Conservation (phyloP, 2,888 invertebrate species). For the Chrysomela aeneicollis region DNA sequence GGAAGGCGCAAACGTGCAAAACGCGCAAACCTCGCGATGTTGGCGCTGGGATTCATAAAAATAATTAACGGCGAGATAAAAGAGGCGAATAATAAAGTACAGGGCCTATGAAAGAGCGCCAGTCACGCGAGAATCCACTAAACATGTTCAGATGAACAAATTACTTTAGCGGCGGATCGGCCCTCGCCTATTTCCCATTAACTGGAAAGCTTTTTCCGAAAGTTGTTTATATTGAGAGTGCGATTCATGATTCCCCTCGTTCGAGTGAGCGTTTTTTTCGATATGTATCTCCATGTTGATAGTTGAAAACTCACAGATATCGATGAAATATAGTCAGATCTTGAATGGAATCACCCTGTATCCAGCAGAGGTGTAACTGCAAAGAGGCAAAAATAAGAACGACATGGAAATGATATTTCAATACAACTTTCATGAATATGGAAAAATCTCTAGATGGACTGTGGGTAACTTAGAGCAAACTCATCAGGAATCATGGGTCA, state of each 20-base stretch:
- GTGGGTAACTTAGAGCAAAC: no score
- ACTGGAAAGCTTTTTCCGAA: conserved; percentile 60
- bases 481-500: no score
- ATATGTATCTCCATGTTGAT: not conserved
- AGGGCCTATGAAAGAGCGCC: conserved; percentile 54
- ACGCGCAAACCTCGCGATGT: conserved; percentile 28
- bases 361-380: no score
- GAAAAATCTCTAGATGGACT: no score
- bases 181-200: conserved; percentile 61
- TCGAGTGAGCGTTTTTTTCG: not conserved
- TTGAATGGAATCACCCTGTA: no score
- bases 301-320: no score
- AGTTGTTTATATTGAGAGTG: conserved; percentile 41
- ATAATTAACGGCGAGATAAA: conserved; percentile 61
- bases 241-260: conserved; percentile 17
- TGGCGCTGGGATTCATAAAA: conserved; percentile 57
- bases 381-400: no score
- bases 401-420: no score
- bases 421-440: no score
- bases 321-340: no score
- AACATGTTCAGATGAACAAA: conserved; percentile 62
- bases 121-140: conserved; percentile 62
- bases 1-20: conserved; percentile 35
- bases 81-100: conserved; percentile 59
- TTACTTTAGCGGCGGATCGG: conserved; percentile 58